Percentiles rank a stretch among this genome's conserved stretches.
These are phyloP conservation scores for Sebastes schlegelii DNA, from an alignment of 2,113 vertebrate genomes.

Conservation along the genomic window DNA sequence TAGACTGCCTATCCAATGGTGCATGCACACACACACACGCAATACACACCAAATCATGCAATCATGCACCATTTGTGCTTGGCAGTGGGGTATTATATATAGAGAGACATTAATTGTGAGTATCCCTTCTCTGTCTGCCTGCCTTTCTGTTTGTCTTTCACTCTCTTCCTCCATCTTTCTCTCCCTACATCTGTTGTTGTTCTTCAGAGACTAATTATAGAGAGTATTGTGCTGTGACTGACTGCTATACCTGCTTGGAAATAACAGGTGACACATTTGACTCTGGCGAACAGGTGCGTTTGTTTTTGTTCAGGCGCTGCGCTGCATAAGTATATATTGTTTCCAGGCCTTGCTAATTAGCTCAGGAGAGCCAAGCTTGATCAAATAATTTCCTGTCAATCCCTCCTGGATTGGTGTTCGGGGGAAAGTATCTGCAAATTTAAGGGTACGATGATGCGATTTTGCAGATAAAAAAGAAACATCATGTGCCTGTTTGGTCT, in stretches of 20 bases:
- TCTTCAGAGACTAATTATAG: slow-evolving; percentile 82
- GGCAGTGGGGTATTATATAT: slow-evolving; percentile 31
- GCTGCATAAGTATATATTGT: slow-evolving; percentile 56
- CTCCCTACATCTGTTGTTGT: slow-evolving; percentile 76
- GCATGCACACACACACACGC: background rate
- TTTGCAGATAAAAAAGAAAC: slow-evolving; percentile 12
- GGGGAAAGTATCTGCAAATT: background rate
- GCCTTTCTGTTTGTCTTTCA: slow-evolving; percentile 23
- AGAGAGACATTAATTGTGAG: slow-evolving; percentile 27
- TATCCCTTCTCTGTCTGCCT: slow-evolving; percentile 33
- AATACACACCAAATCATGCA: slow-evolving; percentile 14
- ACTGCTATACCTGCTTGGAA: slow-evolving; percentile 76
- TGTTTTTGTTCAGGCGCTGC: slow-evolving; percentile 63
- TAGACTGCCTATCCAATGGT: background rate
- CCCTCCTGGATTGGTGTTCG: slow-evolving; percentile 25
- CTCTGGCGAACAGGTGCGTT: slow-evolving; percentile 74
- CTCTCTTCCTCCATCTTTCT: slow-evolving; percentile 26
- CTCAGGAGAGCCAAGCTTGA: slow-evolving; percentile 69
- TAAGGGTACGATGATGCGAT: background rate
- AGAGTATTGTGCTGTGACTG: slow-evolving; percentile 78
- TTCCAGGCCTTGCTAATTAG: slow-evolving; percentile 66
- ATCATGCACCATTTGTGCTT: slow-evolving; percentile 45
- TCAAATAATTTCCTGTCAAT: slow-evolving; percentile 55
- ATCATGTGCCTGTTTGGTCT: background rate
- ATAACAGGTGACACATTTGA: slow-evolving; percentile 71